Evolutionary conservation across 2,888 invertebrate species (phyloP).

Genomic region (Acanthoscelides obtectus): DNA sequence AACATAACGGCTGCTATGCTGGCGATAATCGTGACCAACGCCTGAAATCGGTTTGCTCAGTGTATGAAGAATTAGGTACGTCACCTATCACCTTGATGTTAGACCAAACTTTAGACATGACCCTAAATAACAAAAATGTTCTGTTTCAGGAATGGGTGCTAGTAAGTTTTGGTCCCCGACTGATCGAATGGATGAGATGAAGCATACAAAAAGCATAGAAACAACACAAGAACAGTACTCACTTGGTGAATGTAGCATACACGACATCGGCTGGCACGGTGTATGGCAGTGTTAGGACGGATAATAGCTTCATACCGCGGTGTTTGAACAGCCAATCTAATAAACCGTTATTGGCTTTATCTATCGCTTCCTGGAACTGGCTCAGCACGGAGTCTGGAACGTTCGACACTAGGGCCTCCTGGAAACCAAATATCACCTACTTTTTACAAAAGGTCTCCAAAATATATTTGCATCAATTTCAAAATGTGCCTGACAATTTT

Average conservation of each 20-base stretch:
- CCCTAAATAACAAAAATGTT: too few species aligned
- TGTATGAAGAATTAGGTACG: too few species aligned
- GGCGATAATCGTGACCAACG: too few species aligned
- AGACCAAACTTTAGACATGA: too few species aligned
- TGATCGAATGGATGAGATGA: neutral
- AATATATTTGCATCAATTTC: too few species aligned
- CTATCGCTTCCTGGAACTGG: constrained; percentile 89
- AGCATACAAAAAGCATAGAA: constrained; percentile 7
- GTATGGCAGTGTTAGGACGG: constrained; percentile 78
- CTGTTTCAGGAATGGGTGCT: too few species aligned
- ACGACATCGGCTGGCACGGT: constrained; percentile 84
- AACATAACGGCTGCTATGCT: too few species aligned
- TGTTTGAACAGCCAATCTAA: constrained; percentile 88
- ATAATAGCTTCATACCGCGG: constrained; percentile 73
- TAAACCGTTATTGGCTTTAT: constrained; percentile 85
- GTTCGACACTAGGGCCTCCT: constrained; percentile 84
- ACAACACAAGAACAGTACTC: constrained; percentile 45
- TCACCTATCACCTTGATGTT: too few species aligned
- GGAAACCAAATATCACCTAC: constrained; percentile 12
- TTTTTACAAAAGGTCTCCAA: too few species aligned
- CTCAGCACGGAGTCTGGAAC: constrained; percentile 87
- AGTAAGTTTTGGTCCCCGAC: too few species aligned
- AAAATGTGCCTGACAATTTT: too few species aligned
- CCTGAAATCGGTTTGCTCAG: too few species aligned
- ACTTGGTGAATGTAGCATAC: constrained; percentile 84